Base-by-base conservation (phyloP, 2,888 invertebrate genomes). In the Lapara coniferarum region DNA sequence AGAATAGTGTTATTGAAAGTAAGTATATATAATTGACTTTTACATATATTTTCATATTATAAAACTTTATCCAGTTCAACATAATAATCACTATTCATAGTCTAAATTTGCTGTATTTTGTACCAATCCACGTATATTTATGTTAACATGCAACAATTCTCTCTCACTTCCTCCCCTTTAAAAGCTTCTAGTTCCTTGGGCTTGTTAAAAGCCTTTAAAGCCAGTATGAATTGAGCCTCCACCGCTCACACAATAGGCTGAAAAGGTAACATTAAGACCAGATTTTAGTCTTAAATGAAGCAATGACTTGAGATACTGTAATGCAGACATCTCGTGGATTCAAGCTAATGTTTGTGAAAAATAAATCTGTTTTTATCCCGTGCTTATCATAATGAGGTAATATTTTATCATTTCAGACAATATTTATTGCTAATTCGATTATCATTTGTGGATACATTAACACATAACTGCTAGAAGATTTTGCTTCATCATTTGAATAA, bases 191-290 rank as follows among this genome's bases (percentile, higher is more conserved):
- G 87, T 86, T 87, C 79, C 85, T 83, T 80, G 81, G 85, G 87
- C 84, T 86, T 87, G 87, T 86, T 87, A 87, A 89, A 88, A 88
- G 88, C 88, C 82, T 79, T 85, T 84, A 81, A 82, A 88, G 82
- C 84, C 84, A 80, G 83, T 79, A 85, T 87, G 86, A 87, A 89
- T 88, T 87, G 86, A 84, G 85, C 83, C 82, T 83, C 79, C 84
- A 75, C 79, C 72, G 77, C 72, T 77, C 77, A 76, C 80, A 91
- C 90, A 90, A 91, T 90, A 81, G 86, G 77, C 81, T 89, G 84
- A 86, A 85, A 86, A 87, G 86, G 88, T 82, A 87, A 85, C 88
- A 89, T 89, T 89, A 89, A 85, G 84, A 83, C 81, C 85, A 88
- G 86, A 88, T 88, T 88, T 85, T 79, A 86, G 86, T 81, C 84